phyloP scores from a whole-genome alignment of 2,797 vertebrate genomes.

The Cryptoblepharus egeriae region DNA sequence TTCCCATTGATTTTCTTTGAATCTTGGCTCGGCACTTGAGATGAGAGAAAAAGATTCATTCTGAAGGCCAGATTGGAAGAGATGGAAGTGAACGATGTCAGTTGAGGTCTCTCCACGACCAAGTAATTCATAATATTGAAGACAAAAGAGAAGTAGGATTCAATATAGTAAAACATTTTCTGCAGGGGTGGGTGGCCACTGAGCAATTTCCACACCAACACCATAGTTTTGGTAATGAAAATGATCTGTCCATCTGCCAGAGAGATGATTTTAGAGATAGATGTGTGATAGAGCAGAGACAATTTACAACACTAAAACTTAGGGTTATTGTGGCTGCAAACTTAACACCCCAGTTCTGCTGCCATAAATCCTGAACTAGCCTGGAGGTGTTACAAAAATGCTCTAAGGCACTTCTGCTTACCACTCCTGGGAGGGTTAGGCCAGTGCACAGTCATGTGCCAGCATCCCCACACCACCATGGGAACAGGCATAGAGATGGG shows the following conservation, averaged over 20 bases:
- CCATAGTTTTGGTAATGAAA: constrained; percentile 15
- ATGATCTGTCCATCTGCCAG: background rate
- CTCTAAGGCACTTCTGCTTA: too few species aligned
- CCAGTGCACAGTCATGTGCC: too few species aligned
- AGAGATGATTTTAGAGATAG: too few species aligned
- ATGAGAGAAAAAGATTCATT: constrained; percentile 51
- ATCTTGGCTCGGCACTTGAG: constrained; percentile 53
- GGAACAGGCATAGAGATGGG: too few species aligned
- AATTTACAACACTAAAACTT: too few species aligned
- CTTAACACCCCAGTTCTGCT: too few species aligned
- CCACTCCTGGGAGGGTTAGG: too few species aligned
- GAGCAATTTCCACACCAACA: background rate
- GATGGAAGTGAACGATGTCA: background rate
- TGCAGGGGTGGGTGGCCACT: background rate
- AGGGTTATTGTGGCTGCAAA: too few species aligned
- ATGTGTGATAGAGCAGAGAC: too few species aligned
- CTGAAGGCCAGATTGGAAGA: background rate
- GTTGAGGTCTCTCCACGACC: background rate
- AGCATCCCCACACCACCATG: too few species aligned
- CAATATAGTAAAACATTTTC: constrained; percentile 22
- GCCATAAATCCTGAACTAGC: too few species aligned
- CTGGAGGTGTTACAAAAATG: too few species aligned
- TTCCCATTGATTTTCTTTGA: constrained; percentile 59
- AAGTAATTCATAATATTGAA: constrained; percentile 5
- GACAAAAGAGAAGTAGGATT: constrained; percentile 19